Percentiles rank a stretch among this genome's conserved stretches.
Conservation (phyloP, 1,140 invertebrate species). For the Drosophila biarmipes region DNA sequence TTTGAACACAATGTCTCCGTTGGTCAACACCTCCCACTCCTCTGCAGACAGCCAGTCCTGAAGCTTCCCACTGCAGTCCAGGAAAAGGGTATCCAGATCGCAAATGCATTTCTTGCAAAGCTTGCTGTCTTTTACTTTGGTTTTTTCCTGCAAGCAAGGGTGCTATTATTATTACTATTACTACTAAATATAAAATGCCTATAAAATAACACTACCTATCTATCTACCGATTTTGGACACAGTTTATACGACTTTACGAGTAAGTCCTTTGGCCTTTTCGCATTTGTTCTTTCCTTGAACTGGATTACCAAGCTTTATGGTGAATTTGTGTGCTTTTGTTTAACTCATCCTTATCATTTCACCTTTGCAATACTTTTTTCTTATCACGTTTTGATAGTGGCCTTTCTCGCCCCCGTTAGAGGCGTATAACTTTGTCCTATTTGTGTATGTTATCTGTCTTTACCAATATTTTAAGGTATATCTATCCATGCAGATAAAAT, state of each 20-base stretch:
- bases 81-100: conserved; percentile 27
- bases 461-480: not conserved
- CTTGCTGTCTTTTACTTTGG: conserved; percentile 32
- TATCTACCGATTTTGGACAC: no score
- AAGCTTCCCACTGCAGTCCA: conserved; percentile 80
- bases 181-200: no score
- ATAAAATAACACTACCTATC: no score
- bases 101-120: conserved; percentile 81
- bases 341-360: not conserved
- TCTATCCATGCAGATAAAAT: not conserved
- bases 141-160: conserved; percentile 32
- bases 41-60: conserved; percentile 57
- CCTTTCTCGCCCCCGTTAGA: no score
- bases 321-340: not conserved
- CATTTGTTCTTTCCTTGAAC: not conserved
- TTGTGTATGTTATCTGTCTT: not conserved
- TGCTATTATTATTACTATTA: not conserved
- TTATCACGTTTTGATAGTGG: conserved; percentile 14
- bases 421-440: not conserved
- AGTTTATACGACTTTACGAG: no score
- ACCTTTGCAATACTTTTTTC: not conserved
- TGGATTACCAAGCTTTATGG: not conserved
- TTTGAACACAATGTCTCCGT: conserved; percentile 80
- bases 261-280: not conserved
- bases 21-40: conserved; percentile 84